Conservation (phyloP, 2,113 vertebrate species). For the Dipodomys stephensi region DNA sequence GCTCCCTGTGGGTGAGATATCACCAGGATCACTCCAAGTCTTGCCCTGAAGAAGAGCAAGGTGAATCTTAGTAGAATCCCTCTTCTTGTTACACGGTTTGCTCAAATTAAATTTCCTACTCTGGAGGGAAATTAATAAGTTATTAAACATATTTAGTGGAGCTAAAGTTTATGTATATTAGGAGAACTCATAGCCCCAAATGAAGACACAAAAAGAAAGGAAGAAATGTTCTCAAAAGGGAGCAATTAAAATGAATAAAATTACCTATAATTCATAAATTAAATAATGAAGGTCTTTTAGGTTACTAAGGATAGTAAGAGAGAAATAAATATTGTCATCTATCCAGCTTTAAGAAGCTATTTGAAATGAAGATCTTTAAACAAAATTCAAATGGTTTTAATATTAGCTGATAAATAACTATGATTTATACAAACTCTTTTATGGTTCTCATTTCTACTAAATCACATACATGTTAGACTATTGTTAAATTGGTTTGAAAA, state of each 20-base stretch:
- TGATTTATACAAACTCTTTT: not conserved
- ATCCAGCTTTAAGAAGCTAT: not conserved
- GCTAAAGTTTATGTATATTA: not conserved
- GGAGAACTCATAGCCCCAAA: not conserved
- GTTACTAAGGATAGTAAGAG: not conserved
- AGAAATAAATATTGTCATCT: not conserved
- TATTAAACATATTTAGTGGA: slow-evolving; percentile 44
- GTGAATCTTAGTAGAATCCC: not conserved
- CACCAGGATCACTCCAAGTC: not conserved
- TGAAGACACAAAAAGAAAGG: not conserved
- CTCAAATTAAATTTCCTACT: slow-evolving; percentile 29
- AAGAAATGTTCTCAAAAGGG: not conserved
- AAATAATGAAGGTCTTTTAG: not conserved
- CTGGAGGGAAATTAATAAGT: slow-evolving; percentile 25
- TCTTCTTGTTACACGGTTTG: slow-evolving; percentile 23
- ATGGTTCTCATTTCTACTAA: not conserved
- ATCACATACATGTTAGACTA: not conserved
- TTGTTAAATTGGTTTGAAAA: slow-evolving; percentile 2
- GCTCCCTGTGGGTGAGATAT: not conserved
- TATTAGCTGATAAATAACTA: slow-evolving; percentile 20
- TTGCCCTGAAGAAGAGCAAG: not conserved
- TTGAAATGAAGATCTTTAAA: slow-evolving; percentile 1
- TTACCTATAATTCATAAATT: not conserved
- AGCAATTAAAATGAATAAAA: slow-evolving; percentile 7
- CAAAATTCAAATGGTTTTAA: slow-evolving; percentile 35